Evolutionary conservation across 2,797 vertebrate genomes (phyloP).

Genomic region (Phoxinus dragarum): DNA sequence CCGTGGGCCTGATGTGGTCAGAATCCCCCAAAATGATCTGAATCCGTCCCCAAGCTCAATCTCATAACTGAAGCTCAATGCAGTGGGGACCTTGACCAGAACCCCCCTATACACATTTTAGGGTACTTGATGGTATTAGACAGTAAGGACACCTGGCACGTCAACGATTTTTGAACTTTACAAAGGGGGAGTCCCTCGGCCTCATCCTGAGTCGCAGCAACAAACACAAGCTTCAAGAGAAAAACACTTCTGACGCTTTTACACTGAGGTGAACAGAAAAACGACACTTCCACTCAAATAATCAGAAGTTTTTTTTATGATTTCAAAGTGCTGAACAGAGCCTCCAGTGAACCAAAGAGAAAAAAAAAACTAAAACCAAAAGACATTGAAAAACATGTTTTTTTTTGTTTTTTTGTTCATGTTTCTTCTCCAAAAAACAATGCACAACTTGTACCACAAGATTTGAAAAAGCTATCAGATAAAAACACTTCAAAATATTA

Average conservation of each 20-base stretch:
- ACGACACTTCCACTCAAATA: conserved; percentile 74
- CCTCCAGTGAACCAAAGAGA: conserved; percentile 86
- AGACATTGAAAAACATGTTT: conserved; percentile 79
- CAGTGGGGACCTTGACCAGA: background rate
- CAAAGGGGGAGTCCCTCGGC: conserved; percentile 36
- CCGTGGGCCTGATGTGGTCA: conserved; percentile 76
- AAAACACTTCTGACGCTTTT: conserved; percentile 45
- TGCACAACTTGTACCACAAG: conserved; percentile 88
- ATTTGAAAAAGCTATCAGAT: conserved; percentile 83
- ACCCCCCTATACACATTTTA: background rate
- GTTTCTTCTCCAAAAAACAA: conserved; percentile 70
- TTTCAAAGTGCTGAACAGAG: conserved; percentile 88
- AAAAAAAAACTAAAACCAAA: conserved; percentile 75
- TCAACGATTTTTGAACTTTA: background rate
- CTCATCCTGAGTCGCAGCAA: conserved; percentile 38
- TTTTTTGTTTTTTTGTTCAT: conserved; percentile 71
- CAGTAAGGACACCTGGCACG: background rate
- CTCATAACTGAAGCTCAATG: conserved; percentile 37
- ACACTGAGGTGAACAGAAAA: conserved; percentile 60
- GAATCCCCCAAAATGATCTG: conserved; percentile 56
- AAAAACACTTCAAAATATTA: conserved; percentile 90
- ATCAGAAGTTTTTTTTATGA: conserved; percentile 80
- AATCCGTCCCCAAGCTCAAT: conserved; percentile 14
- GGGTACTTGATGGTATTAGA: conserved; percentile 5
- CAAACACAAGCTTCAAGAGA: conserved; percentile 38